Conservation (phyloP, 2,797 vertebrate species). For the Tarsius wallacei region DNA sequence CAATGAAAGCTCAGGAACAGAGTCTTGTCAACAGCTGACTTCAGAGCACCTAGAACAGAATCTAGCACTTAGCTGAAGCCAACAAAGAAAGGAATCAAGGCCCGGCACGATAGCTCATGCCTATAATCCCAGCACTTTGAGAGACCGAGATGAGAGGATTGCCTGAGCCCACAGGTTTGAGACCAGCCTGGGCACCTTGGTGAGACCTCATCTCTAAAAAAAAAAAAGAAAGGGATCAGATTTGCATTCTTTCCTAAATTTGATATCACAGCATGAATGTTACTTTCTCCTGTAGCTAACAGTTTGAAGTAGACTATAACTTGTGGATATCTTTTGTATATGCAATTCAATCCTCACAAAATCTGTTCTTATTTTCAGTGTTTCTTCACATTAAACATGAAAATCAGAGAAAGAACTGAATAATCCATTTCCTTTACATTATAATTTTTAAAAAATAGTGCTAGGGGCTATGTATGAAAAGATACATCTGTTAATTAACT, state of each 20-base stretch:
- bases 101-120: too few relatives aligned
- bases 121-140: too few relatives aligned
- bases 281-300: not conserved
- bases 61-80: not conserved
- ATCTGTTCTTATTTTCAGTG: conserved; percentile 52
- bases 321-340: conserved; percentile 19
- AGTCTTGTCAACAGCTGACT: not conserved
- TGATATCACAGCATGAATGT: not conserved
- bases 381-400: conserved; percentile 85
- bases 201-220: too few relatives aligned
- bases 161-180: too few relatives aligned
- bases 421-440: conserved; percentile 67
- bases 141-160: too few relatives aligned
- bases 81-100: not conserved
- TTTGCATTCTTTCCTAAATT: not conserved
- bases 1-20: not conserved
- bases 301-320: not conserved
- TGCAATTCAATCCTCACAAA: conserved; percentile 30
- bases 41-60: not conserved
- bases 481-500: conserved; percentile 87
- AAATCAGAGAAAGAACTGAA: conserved; percentile 8
- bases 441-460: conserved; percentile 74
- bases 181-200: too few relatives aligned
- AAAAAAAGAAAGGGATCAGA: not conserved
- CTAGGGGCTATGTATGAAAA: conserved; percentile 82